phyloP scores from a whole-genome alignment of 2,888 invertebrate species.

The Drosophila neotestacea region DNA sequence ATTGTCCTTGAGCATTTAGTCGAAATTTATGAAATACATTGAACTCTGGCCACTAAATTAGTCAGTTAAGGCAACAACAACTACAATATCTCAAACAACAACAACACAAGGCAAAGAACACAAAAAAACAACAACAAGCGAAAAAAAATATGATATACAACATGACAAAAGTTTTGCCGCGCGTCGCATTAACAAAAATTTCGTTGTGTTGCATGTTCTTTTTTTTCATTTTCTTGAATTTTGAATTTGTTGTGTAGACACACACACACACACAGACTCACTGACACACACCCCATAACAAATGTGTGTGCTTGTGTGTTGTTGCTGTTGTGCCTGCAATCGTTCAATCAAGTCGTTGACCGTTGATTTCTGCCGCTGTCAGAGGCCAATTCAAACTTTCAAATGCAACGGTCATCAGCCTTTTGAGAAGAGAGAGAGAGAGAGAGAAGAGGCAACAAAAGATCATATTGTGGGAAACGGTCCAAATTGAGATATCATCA shows the following conservation, averaged over 20 bases:
- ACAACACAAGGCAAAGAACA: slow-evolving; percentile 24
- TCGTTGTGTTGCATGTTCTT: slow-evolving; percentile 43
- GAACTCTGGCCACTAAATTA: slow-evolving; percentile 78
- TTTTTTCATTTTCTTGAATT: slow-evolving; percentile 7
- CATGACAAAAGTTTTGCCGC: slow-evolving; percentile 76
- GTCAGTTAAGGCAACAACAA: slow-evolving; percentile 70
- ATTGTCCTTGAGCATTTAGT: slow-evolving; percentile 82
- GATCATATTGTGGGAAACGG: slow-evolving; percentile 7
- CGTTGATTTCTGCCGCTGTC: slow-evolving; percentile 44
- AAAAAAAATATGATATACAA: slow-evolving; percentile 53
- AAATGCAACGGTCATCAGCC: slow-evolving; percentile 52
- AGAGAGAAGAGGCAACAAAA: not conserved
- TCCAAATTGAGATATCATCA: slow-evolving; percentile 35
- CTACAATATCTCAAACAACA: slow-evolving; percentile 18
- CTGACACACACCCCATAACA: slow-evolving; percentile 10
- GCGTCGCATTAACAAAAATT: slow-evolving; percentile 67
- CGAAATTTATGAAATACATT: slow-evolving; percentile 81
- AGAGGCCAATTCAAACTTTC: slow-evolving; percentile 48
- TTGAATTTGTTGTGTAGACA: slow-evolving; percentile 20
- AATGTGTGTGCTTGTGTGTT: slow-evolving; percentile 17
- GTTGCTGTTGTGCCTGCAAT: slow-evolving; percentile 30
- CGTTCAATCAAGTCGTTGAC: slow-evolving; percentile 68
- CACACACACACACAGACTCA: slow-evolving; percentile 9
- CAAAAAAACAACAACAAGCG: slow-evolving; percentile 10
- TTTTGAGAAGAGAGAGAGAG: not conserved